Conservation (phyloP, 2,888 invertebrate genomes). For the Eupeodes luniger region DNA sequence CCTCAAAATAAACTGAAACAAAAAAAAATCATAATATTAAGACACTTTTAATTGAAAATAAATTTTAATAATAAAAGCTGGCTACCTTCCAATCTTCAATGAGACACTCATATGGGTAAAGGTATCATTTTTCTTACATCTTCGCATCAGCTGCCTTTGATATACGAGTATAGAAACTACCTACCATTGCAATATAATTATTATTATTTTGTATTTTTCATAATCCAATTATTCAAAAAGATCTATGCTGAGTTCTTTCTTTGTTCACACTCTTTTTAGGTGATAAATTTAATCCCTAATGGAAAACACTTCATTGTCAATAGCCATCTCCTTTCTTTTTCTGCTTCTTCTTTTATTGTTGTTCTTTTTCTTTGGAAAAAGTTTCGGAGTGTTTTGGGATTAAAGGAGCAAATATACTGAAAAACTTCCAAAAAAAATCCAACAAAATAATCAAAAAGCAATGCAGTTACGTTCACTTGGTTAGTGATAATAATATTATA, state of each 20-base stretch:
- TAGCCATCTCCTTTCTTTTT: not conserved
- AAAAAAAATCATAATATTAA: not conserved
- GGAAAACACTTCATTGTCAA: constrained; percentile 10
- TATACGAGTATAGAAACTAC: not conserved
- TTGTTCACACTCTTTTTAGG: not conserved
- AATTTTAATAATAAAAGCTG: not conserved
- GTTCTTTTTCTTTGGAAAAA: not conserved
- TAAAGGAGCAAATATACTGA: constrained; percentile 5
- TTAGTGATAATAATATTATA: not conserved
- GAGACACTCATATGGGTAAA: not conserved
- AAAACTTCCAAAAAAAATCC: not conserved
- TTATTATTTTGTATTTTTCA: not conserved
- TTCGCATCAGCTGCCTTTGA: not conserved
- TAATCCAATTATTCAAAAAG: constrained; percentile 21
- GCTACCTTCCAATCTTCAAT: constrained; percentile 23
- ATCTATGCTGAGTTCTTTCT: not conserved
- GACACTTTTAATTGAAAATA: constrained; percentile 5
- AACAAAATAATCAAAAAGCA: not conserved
- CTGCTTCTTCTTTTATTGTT: not conserved
- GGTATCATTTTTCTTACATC: constrained; percentile 12
- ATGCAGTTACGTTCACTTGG: not conserved
- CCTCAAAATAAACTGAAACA: not conserved
- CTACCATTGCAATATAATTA: constrained; percentile 4
- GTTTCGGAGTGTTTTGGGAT: not conserved
- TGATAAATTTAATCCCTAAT: constrained; percentile 24